A percentile compares a stretch with the other conserved stretches of the same genome.
These are phyloP conservation scores for Girardinus metallicus DNA, from an alignment of 2,797 vertebrate genomes.

Conservation along the genomic window DNA sequence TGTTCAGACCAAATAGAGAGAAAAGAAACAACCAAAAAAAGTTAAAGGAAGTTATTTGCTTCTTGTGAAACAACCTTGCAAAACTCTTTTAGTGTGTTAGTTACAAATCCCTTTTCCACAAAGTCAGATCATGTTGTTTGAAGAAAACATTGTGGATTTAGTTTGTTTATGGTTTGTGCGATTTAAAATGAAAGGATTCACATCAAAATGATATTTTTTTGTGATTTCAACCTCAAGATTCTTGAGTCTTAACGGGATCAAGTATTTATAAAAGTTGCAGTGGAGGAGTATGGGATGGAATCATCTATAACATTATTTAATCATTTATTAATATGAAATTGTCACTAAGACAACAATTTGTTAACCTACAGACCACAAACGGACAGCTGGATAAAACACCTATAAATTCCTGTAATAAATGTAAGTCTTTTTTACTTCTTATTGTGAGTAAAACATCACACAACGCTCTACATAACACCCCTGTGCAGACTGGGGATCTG, in stretches of 20 bases:
- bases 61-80: neutral
- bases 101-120: neutral
- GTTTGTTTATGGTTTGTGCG: neutral
- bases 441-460: slow-evolving; percentile 10
- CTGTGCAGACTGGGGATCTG: slow-evolving; percentile 41
- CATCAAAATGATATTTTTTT: neutral
- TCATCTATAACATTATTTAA: neutral
- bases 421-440: slow-evolving; percentile 6
- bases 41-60: neutral
- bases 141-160: neutral
- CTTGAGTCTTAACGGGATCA: neutral
- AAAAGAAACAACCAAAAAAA: neutral
- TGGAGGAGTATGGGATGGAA: neutral
- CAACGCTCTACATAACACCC: slow-evolving; percentile 5
- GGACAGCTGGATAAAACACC: neutral
- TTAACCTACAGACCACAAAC: neutral
- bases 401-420: slow-evolving; percentile 4
- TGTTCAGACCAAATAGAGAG: neutral
- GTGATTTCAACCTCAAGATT: neutral
- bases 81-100: neutral
- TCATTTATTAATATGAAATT: neutral
- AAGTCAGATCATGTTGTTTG: neutral
- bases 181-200: neutral
- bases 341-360: neutral
- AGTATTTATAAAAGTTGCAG: neutral